Conservation (phyloP, 2,888 invertebrate species). For the Chrysina gloriosa region DNA sequence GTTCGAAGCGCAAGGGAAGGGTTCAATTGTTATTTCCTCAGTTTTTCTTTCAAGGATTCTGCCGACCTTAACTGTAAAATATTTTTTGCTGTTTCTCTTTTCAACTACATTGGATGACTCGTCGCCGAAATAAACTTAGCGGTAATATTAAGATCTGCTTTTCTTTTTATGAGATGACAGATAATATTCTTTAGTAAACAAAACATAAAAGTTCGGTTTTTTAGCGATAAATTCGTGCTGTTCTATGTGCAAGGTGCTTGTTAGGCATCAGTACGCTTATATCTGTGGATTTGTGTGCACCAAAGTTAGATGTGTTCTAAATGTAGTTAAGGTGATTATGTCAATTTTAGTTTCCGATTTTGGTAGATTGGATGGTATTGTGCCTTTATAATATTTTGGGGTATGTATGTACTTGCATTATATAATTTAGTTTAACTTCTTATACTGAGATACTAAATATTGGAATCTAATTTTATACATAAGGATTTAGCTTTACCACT, state of each 20-base stretch:
- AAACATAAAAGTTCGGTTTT: slow-evolving; percentile 25
- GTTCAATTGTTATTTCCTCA: slow-evolving; percentile 11
- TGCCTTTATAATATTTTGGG: too few species aligned
- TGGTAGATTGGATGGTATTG: too few species aligned
- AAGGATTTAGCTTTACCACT: too few species aligned
- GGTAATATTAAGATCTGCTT: slow-evolving; percentile 28
- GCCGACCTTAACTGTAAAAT: slow-evolving; percentile 36
- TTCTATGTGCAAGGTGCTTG: slow-evolving; percentile 14
- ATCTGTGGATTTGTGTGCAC: slow-evolving; percentile 25
- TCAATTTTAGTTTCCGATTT: too few species aligned
- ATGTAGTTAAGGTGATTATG: too few species aligned
- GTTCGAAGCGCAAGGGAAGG: slow-evolving; percentile 6
- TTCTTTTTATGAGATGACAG: slow-evolving; percentile 16
- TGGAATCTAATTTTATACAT: too few species aligned
- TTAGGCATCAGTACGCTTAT: slow-evolving; percentile 8
- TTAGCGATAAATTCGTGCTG: slow-evolving; percentile 26
- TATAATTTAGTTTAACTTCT: too few species aligned
- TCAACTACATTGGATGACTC: not conserved
- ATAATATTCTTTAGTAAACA: slow-evolving; percentile 43
- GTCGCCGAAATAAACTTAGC: slow-evolving; percentile 7
- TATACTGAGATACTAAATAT: too few species aligned
- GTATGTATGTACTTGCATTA: too few species aligned
- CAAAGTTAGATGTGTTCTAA: slow-evolving; percentile 9
- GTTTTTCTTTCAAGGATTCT: slow-evolving; percentile 24
- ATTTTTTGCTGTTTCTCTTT: slow-evolving; percentile 27